Evolutionary conservation across 2,113 vertebrate species (phyloP), one percentile per base, ranked within the genome.

Genomic region (Pomatostomus ruficeps): DNA sequence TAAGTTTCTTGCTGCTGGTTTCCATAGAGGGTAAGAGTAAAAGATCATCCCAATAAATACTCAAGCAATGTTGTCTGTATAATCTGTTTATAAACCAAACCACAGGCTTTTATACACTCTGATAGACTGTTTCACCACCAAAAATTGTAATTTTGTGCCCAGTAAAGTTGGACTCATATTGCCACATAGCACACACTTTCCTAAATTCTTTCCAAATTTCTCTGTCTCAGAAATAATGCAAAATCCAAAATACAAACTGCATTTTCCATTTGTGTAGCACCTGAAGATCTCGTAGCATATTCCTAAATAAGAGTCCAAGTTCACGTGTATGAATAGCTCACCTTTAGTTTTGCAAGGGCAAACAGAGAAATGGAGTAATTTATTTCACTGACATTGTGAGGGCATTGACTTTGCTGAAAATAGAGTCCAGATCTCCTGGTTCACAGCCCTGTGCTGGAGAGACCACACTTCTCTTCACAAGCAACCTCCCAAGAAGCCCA

Each of bases 401-500:
- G 80, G 70, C 82, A 87, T 74, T 74, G 93, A 77, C 51, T 90
- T 85, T 70, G 59, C 89, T 67, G 82, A 76, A 95, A 97, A 95
- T 91, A 93, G 91, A 95, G 91, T 33, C 66, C 62, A 85, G 61
- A 51, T 58, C 77, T 78, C 52, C 59, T 61, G 75, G 84, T 83
- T 93, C 58, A 45, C 76, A 83, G 81, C 40, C 68, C 72, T 80
- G 52, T 67, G 55, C 70, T 94, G 62, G 59, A 73, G 84, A 86
- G 40, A 65, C 72, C 81, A 38, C 57, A 62, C 54, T 71, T 38
- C 63, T 62, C 25, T 42, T 61, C 20, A 2, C 51, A 58, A 88
- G 84, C 20, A 75, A 85, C 93, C 92, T 95, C 93, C 93, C 95
- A 96, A 94, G 87, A 94, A 97, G 95, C 58, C 93, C 85, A 97